phyloP scores from a whole-genome alignment of 2,113 vertebrate species.

The Passer domesticus region DNA sequence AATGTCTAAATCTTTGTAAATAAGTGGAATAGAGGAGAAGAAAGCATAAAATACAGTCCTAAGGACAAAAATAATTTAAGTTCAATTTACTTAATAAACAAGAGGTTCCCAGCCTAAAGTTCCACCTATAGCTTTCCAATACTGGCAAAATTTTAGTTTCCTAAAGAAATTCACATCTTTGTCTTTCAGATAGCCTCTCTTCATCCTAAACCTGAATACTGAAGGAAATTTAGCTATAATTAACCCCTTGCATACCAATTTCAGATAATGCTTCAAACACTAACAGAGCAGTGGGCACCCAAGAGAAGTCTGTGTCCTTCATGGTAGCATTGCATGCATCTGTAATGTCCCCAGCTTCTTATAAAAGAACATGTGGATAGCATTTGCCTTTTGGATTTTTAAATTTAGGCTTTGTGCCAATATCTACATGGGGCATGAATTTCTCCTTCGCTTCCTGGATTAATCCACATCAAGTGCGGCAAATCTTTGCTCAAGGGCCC shows the following conservation, averaged over 20 bases:
- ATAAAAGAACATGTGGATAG: not conserved
- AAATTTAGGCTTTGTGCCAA: not conserved
- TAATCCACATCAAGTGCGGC: conserved; percentile 12
- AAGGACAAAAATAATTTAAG: not conserved
- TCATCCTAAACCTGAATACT: not conserved
- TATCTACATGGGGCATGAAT: not conserved
- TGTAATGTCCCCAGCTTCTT: not conserved
- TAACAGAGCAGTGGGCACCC: not conserved
- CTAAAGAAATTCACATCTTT: not conserved
- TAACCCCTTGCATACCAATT: not conserved
- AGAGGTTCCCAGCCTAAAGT: not conserved
- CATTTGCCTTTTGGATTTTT: not conserved
- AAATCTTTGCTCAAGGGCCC: not conserved
- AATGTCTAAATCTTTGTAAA: not conserved
- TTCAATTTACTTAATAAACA: not conserved
- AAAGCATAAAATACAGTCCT: not conserved
- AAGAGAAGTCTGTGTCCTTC: not conserved
- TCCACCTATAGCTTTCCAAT: not conserved
- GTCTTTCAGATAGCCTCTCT: not conserved
- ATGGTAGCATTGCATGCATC: not conserved
- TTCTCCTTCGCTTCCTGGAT: not conserved
- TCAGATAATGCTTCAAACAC: not conserved
- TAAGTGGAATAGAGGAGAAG: not conserved
- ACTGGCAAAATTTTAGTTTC: not conserved
- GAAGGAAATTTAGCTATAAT: not conserved